Conservation (phyloP, 2,888 invertebrate species). For the Choristoneura rosaceana region DNA sequence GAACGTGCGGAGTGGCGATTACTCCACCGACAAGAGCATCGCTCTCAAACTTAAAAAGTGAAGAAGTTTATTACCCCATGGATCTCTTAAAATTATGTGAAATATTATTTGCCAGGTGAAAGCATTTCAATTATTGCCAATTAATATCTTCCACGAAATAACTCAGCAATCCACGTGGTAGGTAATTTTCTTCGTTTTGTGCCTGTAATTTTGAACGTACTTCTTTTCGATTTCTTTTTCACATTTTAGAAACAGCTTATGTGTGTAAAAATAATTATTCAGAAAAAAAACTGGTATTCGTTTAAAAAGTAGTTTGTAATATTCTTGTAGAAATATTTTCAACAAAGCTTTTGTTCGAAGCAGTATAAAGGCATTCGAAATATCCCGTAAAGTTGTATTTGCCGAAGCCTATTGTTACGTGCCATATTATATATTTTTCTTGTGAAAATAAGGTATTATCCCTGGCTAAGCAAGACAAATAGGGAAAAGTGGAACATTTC, state of each 20-base stretch:
- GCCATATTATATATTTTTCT: constrained; percentile 35
- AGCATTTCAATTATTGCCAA: too few relatives aligned
- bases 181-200: background rate
- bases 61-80: too few relatives aligned
- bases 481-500: constrained; percentile 40
- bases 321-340: background rate
- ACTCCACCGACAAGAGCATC: too few relatives aligned
- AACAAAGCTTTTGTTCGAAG: constrained; percentile 11
- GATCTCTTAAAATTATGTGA: too few relatives aligned
- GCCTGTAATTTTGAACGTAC: background rate
- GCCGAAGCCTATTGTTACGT: constrained; percentile 35
- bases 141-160: too few relatives aligned
- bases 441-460: constrained; percentile 39
- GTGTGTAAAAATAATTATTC: background rate
- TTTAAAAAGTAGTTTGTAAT: constrained; percentile 3
- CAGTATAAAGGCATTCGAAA: constrained; percentile 6
- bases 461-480: constrained; percentile 41
- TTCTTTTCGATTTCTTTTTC: background rate
- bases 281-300: background rate
- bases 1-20: too few relatives aligned
- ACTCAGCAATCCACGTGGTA: too few relatives aligned
- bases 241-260: background rate
- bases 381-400: constrained; percentile 17
- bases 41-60: too few relatives aligned
- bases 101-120: too few relatives aligned